A percentile compares a stretch with the other conserved stretches of the same genome.
Conservation (phyloP, 2,797 vertebrate species). For the Pseudochirops cupreus region DNA sequence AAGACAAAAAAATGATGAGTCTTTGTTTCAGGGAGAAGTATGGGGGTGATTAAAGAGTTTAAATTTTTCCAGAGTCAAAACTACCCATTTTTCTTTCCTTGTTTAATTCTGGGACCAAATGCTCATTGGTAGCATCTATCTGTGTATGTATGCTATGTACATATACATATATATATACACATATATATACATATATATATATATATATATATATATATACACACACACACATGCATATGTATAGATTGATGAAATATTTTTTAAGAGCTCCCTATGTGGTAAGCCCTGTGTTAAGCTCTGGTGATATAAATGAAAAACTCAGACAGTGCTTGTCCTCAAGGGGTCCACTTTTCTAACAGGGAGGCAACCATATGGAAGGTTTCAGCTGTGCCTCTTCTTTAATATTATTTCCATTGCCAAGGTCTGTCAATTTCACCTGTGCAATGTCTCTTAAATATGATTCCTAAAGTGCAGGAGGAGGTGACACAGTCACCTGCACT, state of each 20-base stretch:
- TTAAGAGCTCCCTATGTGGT: background rate
- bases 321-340: background rate
- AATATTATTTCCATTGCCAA: background rate
- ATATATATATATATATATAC: no score
- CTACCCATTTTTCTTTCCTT: background rate
- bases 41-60: background rate
- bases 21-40: background rate
- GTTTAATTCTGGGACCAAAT: background rate
- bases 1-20: no score
- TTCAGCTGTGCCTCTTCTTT: background rate
- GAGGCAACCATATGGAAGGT: background rate
- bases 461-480: background rate
- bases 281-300: background rate
- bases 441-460: no score
- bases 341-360: background rate
- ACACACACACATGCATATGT: background rate
- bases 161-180: no score
- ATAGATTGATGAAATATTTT: background rate
- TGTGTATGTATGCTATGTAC: background rate
- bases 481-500: background rate
- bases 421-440: background rate
- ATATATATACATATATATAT: no score
- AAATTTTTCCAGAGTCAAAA: background rate
- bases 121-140: background rate
- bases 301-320: background rate